phyloP scores from a whole-genome alignment of 1,140 invertebrate species.

The Kradibia gibbosae region DNA sequence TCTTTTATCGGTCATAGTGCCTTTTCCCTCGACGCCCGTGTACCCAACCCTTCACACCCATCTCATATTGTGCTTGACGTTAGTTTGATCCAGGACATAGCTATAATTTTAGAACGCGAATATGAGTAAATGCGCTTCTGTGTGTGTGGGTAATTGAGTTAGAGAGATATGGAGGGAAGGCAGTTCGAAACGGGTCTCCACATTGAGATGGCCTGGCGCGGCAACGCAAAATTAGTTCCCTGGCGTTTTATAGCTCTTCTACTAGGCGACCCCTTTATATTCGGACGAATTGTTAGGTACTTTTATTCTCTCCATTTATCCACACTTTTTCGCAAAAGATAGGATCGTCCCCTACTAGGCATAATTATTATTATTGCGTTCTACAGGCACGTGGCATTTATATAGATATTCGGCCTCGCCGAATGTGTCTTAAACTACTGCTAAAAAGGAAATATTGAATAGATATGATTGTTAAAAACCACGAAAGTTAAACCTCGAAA shows the following conservation, averaged over 20 bases:
- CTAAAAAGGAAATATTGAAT: no score
- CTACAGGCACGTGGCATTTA: slow-evolving; percentile 14
- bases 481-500: no score
- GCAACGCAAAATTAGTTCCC: slow-evolving; percentile 8
- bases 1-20: no score
- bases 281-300: neutral
- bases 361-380: slow-evolving; percentile 26
- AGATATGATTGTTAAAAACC: no score
- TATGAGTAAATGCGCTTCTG: neutral
- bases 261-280: slow-evolving; percentile 9
- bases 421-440: no score
- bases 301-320: slow-evolving; percentile 17
- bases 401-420: slow-evolving; percentile 21
- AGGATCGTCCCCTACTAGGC: neutral
- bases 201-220: neutral
- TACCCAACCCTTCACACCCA: neutral
- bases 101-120: neutral
- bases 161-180: neutral
- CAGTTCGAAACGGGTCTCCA: neutral
- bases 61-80: neutral
- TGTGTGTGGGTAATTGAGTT: neutral
- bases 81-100: neutral
- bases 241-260: neutral
- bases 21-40: neutral
- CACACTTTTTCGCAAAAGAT: neutral